Evolutionary conservation across 2,113 vertebrate genomes (phyloP).

Genomic region (Monopterus albus): DNA sequence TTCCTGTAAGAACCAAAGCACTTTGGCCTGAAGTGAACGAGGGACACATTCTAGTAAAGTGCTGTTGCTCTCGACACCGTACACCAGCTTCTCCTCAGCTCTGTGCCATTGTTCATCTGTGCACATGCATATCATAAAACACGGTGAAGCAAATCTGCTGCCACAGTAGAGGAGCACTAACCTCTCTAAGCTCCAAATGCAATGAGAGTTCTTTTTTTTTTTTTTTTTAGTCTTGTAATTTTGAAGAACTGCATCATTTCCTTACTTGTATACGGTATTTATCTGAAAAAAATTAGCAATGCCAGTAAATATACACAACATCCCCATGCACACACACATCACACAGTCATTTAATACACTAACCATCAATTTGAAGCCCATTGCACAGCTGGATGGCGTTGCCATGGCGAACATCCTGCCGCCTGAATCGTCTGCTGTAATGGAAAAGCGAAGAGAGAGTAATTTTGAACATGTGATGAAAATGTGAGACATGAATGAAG

Average conservation of each 20-base stretch:
- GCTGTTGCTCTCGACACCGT: conserved; percentile 93
- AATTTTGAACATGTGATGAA: conserved; percentile 42
- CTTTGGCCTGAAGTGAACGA: conserved; percentile 91
- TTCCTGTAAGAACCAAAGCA: conserved; percentile 91
- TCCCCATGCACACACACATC: conserved; percentile 6
- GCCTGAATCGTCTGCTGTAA: conserved; percentile 89
- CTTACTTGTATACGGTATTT: background rate
- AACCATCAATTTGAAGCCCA: conserved; percentile 94
- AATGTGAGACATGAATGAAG: conserved; percentile 16
- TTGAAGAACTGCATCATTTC: too few species aligned
- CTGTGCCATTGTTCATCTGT: conserved; percentile 77
- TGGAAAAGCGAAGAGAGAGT: conserved; percentile 30
- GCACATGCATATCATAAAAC: conserved; percentile 35
- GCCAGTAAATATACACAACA: conserved; percentile 1
- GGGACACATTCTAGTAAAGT: conserved; percentile 94
- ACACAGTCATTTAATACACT: conserved; percentile 52
- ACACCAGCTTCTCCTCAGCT: conserved; percentile 85
- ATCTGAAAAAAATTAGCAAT: background rate
- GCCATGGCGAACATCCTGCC: conserved; percentile 96
- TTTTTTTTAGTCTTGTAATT: too few species aligned
- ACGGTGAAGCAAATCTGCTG: conserved; percentile 8
- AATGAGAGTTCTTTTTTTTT: background rate
- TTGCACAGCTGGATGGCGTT: conserved; percentile 96
- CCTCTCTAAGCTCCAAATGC: background rate
- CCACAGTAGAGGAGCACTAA: background rate